Evolutionary conservation across 2,888 invertebrate genomes (phyloP).

Genomic region (Cosmorhoe ocellata): DNA sequence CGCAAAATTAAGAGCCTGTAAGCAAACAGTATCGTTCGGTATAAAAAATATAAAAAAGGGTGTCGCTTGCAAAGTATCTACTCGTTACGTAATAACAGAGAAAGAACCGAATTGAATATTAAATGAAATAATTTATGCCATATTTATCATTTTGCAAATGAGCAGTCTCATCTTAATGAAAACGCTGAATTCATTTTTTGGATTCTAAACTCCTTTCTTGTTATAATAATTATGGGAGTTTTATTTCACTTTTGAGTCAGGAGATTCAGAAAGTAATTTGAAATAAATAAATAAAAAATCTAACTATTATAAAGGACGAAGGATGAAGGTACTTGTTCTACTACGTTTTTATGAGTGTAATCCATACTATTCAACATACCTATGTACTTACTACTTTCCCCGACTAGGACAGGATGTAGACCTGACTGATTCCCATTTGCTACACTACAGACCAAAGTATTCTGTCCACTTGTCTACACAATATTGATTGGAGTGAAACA

Average conservation of each 20-base stretch:
- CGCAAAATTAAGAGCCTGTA: constrained; percentile 74
- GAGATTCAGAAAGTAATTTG: too few species aligned
- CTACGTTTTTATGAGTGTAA: too few species aligned
- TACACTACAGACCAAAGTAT: too few species aligned
- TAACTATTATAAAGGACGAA: too few species aligned
- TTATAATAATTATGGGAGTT: constrained; percentile 16
- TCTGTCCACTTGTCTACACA: too few species aligned
- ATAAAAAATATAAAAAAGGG: constrained; percentile 68
- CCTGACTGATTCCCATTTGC: too few species aligned
- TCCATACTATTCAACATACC: too few species aligned
- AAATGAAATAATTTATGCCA: constrained; percentile 84
- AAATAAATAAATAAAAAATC: too few species aligned
- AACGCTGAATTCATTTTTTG: constrained; percentile 65
- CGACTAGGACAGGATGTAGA: too few species aligned
- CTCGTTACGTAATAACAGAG: constrained; percentile 67
- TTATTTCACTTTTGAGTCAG: constrained; percentile 15
- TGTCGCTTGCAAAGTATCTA: constrained; percentile 69
- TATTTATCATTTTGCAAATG: constrained; percentile 83
- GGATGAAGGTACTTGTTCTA: too few species aligned
- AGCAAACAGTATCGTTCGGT: constrained; percentile 73
- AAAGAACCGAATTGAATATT: constrained; percentile 82
- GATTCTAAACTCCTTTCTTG: constrained; percentile 26
- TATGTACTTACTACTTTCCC: too few species aligned
- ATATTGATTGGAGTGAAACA: too few species aligned
- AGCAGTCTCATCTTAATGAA: constrained; percentile 81